Evolutionary conservation across 2,888 invertebrate species (phyloP).

Genomic region (Nemapogon koenigi): DNA sequence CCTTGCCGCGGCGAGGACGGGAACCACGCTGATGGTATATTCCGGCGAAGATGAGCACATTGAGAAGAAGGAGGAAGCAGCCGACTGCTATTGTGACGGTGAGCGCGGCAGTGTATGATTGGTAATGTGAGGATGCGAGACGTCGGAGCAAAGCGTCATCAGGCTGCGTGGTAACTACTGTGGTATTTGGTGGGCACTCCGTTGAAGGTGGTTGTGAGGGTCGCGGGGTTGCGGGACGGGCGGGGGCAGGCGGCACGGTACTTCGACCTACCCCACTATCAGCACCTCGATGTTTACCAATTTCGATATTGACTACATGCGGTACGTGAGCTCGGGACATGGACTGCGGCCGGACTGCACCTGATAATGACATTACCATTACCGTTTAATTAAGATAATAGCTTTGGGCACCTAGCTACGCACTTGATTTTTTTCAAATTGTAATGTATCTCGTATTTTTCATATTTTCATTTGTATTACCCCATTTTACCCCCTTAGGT

Average conservation of each 20-base stretch:
- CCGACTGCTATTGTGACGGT: conserved; percentile 89
- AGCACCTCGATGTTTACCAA: conserved; percentile 26
- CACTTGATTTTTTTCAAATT: too few species aligned
- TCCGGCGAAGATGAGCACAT: conserved; percentile 87
- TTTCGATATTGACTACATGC: conserved; percentile 53
- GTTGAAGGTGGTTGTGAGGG: conserved; percentile 63
- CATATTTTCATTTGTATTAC: too few species aligned
- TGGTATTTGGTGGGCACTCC: conserved; percentile 75
- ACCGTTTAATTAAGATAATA: background rate
- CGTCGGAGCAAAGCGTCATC: conserved; percentile 77
- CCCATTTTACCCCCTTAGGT: too few species aligned
- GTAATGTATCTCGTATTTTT: too few species aligned
- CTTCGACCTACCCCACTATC: conserved; percentile 26
- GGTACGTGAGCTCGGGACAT: conserved; percentile 70
- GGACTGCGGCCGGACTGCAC: conserved; percentile 78
- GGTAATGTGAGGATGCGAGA: conserved; percentile 82
- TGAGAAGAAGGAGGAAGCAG: conserved; percentile 80
- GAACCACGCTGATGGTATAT: conserved; percentile 85
- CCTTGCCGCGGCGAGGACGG: conserved; percentile 75
- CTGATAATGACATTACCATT: conserved; percentile 36
- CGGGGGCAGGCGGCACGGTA: conserved; percentile 47
- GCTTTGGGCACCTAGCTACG: too few species aligned
- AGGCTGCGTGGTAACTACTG: conserved; percentile 47
- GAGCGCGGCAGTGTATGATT: conserved; percentile 87
- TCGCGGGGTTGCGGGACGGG: conserved; percentile 44